phyloP scores from a whole-genome alignment of 2,888 invertebrate species.

The Biston betularia region DNA sequence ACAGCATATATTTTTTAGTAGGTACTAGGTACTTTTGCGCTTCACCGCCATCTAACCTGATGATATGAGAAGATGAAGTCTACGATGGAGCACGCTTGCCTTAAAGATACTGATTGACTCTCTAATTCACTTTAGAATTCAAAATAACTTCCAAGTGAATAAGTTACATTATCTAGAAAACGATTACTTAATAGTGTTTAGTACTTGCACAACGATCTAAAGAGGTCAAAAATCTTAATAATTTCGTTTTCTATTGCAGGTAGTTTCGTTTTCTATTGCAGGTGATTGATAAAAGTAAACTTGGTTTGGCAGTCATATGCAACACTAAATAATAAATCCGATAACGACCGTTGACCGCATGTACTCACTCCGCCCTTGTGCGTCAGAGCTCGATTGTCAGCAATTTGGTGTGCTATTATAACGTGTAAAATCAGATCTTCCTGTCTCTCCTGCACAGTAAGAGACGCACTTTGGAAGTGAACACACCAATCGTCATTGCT shows the following conservation, averaged over 20 bases:
- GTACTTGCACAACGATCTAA: neutral
- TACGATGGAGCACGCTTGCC: too few relatives aligned
- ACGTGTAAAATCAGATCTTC: slow-evolving; percentile 70
- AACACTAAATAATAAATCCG: slow-evolving; percentile 8
- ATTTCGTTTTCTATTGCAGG: neutral
- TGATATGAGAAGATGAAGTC: too few relatives aligned
- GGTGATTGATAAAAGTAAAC: neutral
- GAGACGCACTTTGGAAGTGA: slow-evolving; percentile 54
- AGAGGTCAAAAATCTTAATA: neutral
- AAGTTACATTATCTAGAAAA: too few relatives aligned
- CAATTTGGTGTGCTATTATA: slow-evolving; percentile 61
- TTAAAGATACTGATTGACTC: too few relatives aligned
- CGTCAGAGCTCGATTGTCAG: slow-evolving; percentile 56
- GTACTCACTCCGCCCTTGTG: slow-evolving; percentile 53
- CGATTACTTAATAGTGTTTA: too few relatives aligned
- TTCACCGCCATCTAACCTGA: too few relatives aligned
- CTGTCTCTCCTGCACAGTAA: slow-evolving; percentile 72
- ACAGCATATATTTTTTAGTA: neutral
- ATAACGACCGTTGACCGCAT: slow-evolving; percentile 7
- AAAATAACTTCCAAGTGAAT: too few relatives aligned
- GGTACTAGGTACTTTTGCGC: too few relatives aligned
- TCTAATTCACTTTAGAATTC: too few relatives aligned
- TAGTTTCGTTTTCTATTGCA: neutral
- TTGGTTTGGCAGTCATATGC: neutral
- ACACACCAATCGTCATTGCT: slow-evolving; percentile 42